These are phyloP conservation scores for Spilarctia lutea DNA, from an alignment of 2,888 invertebrate species.

Conservation along the genomic window DNA sequence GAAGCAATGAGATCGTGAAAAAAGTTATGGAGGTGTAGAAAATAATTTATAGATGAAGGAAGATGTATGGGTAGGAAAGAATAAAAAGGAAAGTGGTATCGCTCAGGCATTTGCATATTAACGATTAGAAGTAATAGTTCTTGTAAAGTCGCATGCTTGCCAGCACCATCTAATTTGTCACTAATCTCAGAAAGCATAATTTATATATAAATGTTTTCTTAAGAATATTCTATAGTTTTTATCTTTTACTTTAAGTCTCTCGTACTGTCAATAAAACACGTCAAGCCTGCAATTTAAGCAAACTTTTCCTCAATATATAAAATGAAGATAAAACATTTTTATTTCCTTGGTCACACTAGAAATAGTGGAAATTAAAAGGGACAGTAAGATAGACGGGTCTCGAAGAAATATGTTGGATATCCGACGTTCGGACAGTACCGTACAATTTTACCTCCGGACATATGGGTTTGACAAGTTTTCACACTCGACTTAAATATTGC, in stretches of 20 bases:
- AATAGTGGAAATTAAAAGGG: slow-evolving; percentile 47
- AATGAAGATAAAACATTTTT: slow-evolving; percentile 30
- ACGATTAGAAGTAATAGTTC: too few relatives aligned
- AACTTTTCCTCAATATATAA: slow-evolving; percentile 29
- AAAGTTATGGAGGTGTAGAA: too few relatives aligned
- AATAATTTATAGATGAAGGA: too few relatives aligned
- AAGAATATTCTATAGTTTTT: not conserved
- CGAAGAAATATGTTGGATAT: slow-evolving; percentile 35
- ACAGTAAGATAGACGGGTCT: slow-evolving; percentile 35
- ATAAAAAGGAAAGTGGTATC: not conserved
- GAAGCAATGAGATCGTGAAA: too few relatives aligned
- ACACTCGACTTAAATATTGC: slow-evolving; percentile 30
- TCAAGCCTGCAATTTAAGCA: slow-evolving; percentile 17
- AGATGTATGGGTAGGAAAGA: not conserved
- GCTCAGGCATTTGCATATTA: too few relatives aligned
- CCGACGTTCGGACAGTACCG: slow-evolving; percentile 20
- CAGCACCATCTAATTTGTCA: too few relatives aligned
- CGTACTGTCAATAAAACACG: slow-evolving; percentile 11
- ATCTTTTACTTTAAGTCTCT: not conserved
- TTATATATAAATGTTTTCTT: not conserved
- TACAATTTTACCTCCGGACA: slow-evolving; percentile 20
- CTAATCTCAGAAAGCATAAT: too few relatives aligned
- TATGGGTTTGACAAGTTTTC: slow-evolving; percentile 29
- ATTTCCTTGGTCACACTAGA: slow-evolving; percentile 29
- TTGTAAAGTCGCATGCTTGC: too few relatives aligned